Conservation (phyloP, 2,113 vertebrate genomes). For the Prochilodus magdalenae region DNA sequence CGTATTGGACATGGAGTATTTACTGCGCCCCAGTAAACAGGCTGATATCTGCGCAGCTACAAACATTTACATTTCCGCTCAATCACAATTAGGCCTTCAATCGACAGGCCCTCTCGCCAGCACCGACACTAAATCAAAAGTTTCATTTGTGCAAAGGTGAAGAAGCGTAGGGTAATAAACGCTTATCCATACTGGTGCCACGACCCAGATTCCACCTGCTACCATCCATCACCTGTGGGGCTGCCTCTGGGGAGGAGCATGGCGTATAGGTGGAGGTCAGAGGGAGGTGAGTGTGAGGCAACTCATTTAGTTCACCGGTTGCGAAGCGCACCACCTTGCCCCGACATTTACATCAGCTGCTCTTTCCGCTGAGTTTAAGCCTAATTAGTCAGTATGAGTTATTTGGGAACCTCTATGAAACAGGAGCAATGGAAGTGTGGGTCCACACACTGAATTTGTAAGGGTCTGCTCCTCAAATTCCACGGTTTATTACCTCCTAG, state of each 20-base stretch:
- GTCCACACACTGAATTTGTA: not conserved
- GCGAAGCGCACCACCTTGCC: not conserved
- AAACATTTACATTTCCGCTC: constrained; percentile 2
- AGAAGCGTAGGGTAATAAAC: not conserved
- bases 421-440: not conserved
- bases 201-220: constrained; percentile 40
- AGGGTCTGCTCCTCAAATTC: not conserved
- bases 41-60: not conserved
- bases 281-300: constrained; percentile 30
- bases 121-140: not conserved
- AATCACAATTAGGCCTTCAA: constrained; percentile 5
- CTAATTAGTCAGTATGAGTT: not conserved
- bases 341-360: constrained; percentile 13
- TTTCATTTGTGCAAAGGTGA: constrained; percentile 7
- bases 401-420: not conserved
- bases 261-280: constrained; percentile 29
- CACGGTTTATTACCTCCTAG: not conserved
- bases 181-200: not conserved
- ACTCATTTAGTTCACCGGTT: constrained; percentile 3
- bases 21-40: constrained; percentile 10
- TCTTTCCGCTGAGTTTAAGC: constrained; percentile 2
- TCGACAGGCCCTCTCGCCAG: not conserved
- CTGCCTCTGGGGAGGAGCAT: constrained; percentile 8
- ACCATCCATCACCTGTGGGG: constrained; percentile 37
- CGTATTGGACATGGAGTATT: constrained; percentile 16